These are phyloP conservation scores for zebrafish (Danio rerio) DNA, from an alignment of 2,113 vertebrate species.

Conservation along the genomic window GRCz12tu NC_133191.1:168501-169000, in stretches of 20 bases:
- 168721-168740: neutral
- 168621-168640: no score
- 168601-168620: no score
- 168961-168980: neutral
- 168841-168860: neutral
- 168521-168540: no score
- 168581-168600: no score
- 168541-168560: no score
- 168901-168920: neutral
- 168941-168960: neutral
- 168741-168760: neutral
- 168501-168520: no score
- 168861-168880: neutral
- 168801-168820: neutral
- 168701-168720: neutral
- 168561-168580: no score
- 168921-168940: neutral
- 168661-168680: no score
- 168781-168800: neutral
- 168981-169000: conserved; percentile 41
- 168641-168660: no score
- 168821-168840: neutral
- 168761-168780: neutral
- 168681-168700: neutral
- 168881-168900: neutral